Conservation (phyloP, 2,797 vertebrate species). For the Myotis findleyi region DNA sequence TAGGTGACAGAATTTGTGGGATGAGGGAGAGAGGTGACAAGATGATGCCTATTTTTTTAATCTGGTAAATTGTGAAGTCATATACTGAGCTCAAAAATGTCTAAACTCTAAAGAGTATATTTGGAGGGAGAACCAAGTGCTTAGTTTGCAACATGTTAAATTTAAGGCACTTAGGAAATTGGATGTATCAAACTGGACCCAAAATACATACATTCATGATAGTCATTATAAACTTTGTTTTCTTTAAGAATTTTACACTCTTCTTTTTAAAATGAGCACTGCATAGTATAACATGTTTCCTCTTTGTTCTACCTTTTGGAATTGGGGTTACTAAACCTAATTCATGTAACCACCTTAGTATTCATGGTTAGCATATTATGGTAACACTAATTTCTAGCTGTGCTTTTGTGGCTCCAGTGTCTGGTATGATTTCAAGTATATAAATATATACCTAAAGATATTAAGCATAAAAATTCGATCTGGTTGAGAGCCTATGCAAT, state of each 20-base stretch:
- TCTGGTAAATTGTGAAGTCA: not conserved
- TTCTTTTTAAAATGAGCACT: not conserved
- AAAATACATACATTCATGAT: not conserved
- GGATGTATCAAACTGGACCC: not conserved
- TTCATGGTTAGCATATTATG: not conserved
- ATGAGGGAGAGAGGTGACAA: not conserved
- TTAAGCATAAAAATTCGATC: not conserved
- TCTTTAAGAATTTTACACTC: not conserved
- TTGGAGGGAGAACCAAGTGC: not conserved
- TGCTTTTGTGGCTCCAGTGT: not conserved
- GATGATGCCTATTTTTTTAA: not conserved
- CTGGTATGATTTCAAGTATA: not conserved
- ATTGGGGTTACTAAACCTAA: not conserved
- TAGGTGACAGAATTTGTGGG: not conserved
- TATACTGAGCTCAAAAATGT: not conserved
- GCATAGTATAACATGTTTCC: not conserved
- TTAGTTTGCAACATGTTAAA: not conserved
- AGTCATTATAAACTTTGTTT: not conserved
- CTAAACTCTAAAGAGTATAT: not conserved
- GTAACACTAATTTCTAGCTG: not conserved
- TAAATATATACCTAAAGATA: not conserved
- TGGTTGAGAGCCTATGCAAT: not conserved
- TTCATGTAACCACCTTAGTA: not conserved
- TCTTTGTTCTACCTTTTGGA: not conserved
- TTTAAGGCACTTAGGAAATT: not conserved